Percentiles rank a stretch among this genome's conserved stretches.
Conservation (phyloP, 2,888 invertebrate species). For the Automeris io region DNA sequence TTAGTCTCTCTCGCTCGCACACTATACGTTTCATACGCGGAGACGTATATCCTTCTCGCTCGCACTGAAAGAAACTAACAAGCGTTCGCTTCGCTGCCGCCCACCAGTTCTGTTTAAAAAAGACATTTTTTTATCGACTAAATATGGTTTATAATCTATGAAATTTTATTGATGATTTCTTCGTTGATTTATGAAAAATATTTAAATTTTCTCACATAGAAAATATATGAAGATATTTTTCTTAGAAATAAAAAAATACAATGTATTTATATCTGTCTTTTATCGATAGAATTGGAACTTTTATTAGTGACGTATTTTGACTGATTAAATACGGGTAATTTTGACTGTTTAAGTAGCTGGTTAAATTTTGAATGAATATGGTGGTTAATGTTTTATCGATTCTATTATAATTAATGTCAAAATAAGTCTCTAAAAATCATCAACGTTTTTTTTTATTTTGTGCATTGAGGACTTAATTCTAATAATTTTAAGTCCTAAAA, state of each 20-base stretch:
- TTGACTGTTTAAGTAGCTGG: not conserved
- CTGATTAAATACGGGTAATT: not conserved
- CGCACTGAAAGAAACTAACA: slow-evolving; percentile 29
- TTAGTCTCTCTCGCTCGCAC: slow-evolving; percentile 53
- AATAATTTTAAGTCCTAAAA: not conserved
- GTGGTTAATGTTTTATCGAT: no score
- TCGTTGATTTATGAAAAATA: no score
- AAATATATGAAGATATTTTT: not conserved
- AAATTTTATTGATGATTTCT: no score
- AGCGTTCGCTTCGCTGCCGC: slow-evolving; percentile 28
- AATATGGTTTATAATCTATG: not conserved
- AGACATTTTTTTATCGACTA: slow-evolving; percentile 4
- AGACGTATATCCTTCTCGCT: slow-evolving; percentile 18
- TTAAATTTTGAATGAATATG: not conserved
- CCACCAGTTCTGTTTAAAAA: slow-evolving; percentile 18
- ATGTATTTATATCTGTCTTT: slow-evolving; percentile 8
- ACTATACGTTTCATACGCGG: slow-evolving; percentile 7
- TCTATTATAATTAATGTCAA: not conserved
- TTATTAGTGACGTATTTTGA: slow-evolving; percentile 8
- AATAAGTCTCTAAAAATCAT: slow-evolving; percentile 3
- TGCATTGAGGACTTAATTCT: slow-evolving; percentile 13
- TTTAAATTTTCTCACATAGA: no score
- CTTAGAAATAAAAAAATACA: not conserved
- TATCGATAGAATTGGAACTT: slow-evolving; percentile 14
- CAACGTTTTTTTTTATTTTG: slow-evolving; percentile 8